Evolutionary conservation across 1,140 invertebrate genomes (phyloP).

Genomic region (Drosophila tani): DNA sequence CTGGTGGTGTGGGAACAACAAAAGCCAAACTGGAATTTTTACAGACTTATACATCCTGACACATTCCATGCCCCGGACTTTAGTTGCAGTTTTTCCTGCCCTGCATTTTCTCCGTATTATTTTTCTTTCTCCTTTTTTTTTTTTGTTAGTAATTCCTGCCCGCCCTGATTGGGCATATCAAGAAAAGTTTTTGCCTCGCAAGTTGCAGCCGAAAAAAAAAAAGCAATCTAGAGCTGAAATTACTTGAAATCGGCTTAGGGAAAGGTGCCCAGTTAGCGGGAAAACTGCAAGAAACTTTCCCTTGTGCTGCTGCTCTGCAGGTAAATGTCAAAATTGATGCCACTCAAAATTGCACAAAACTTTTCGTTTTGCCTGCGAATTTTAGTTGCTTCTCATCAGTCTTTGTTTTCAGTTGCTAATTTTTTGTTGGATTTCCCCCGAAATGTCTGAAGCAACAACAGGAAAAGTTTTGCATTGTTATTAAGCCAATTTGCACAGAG

Average conservation of each 20-base stretch:
- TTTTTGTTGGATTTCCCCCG: conserved; percentile 27
- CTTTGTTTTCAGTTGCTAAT: conserved; percentile 29
- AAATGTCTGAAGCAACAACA: conserved; percentile 49
- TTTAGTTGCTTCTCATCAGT: conserved; percentile 39
- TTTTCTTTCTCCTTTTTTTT: conserved; percentile 5
- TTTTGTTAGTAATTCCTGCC: conserved; percentile 61
- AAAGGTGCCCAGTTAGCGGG: conserved; percentile 34
- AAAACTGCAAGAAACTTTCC: conserved; percentile 32
- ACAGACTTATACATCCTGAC: conserved; percentile 73
- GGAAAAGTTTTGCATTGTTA: conserved; percentile 56
- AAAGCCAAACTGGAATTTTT: conserved; percentile 62
- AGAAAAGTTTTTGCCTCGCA: conserved; percentile 48
- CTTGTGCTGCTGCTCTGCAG: conserved; percentile 59
- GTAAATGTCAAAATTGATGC: conserved; percentile 85
- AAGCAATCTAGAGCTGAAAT: conserved; percentile 44
- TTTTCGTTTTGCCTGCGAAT: conserved; percentile 48
- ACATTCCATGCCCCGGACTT: conserved; percentile 47
- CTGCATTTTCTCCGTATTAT: conserved; percentile 9
- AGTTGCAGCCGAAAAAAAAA: conserved; percentile 31
- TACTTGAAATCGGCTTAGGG: conserved; percentile 61
- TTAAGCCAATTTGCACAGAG: background rate
- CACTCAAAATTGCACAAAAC: conserved; percentile 70
- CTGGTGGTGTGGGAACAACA: conserved; percentile 27
- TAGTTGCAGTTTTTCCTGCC: conserved; percentile 43
- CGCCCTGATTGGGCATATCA: conserved; percentile 65